A percentile compares a stretch with the other conserved stretches of the same genome.
phyloP scores from a whole-genome alignment of 1,140 invertebrate genomes.

The Mizuhopecten yessoensis region DNA sequence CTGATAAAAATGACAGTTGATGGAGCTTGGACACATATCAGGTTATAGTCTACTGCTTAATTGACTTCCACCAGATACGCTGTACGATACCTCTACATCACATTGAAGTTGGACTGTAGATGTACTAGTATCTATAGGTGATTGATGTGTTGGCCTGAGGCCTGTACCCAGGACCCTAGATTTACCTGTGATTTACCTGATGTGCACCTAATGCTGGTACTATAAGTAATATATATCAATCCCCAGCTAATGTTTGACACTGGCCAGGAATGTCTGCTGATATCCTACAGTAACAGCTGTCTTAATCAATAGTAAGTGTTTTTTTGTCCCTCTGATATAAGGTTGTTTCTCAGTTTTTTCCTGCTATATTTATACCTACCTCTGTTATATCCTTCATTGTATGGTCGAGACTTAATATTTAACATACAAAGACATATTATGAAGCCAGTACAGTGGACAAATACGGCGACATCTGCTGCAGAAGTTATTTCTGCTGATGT shows the following conservation, averaged over 20 bases:
- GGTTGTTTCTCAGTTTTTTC: neutral
- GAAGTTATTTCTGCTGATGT: neutral
- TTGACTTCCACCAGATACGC: neutral
- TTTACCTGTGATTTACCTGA: conserved; percentile 17
- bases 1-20: neutral
- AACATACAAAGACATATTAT: neutral
- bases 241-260: neutral
- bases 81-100: neutral
- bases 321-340: neutral
- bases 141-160: conserved; percentile 18
- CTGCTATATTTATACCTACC: neutral
- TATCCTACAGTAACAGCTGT: conserved; percentile 7
- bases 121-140: neutral
- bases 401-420: neutral
- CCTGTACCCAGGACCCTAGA: neutral
- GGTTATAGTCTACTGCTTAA: neutral
- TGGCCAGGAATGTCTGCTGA: conserved; percentile 10
- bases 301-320: conserved; percentile 9
- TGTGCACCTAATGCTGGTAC: conserved; percentile 30
- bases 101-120: neutral
- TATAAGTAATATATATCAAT: conserved; percentile 29
- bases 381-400: neutral
- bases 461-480: neutral
- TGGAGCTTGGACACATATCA: neutral
- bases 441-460: neutral